Evolutionary conservation across 2,113 vertebrate genomes (phyloP), one percentile per base, ranked within the genome.

Genomic region (Pachyramphus minor): DNA sequence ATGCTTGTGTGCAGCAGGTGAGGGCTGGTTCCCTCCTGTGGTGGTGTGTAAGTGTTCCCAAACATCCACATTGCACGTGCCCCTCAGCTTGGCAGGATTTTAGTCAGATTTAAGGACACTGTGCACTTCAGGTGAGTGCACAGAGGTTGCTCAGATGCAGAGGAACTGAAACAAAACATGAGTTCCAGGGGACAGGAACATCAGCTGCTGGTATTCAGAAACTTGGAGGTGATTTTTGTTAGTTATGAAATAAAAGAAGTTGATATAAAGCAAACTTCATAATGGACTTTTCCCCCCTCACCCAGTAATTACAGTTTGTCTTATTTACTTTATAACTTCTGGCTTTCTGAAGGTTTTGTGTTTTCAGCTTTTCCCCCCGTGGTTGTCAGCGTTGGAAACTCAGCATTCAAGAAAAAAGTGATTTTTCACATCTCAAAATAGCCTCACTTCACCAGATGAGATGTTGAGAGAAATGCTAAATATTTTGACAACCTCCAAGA

Each of bases 41-140:
- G 4, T 30, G n/a, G 14, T 24, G 16, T 42, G 28, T 12, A 11
- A 23, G 33, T 58, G 33, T 35, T 35, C n/a, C 33, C 33, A n/a
- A 58, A 58, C 56, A 58, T 13, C 31, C 19, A 0, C 28, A 1
- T 0, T 49, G 3, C 8, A 11, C 11, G 42, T 68, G 69, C 39
- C 49, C n/a, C 30, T 58, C 18, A 2, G 24, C 55, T 41, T 53
- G 49, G 74, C 59, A 50, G 69, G 39, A 16, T 41, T 49, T 73
- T 37, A 16, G 12, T 37, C 6, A 5, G 6, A 28, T 58, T 73
- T 44, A 53, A 56, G 42, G 42, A 45, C 17, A 60, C 63, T 10
- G 1, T 12, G 15, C 37, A 9, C 25, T 50, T 69, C 44, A 44
- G 18, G 20, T 53, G 44, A 23, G 39, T 20, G 39, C 35, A 6